phyloP scores from a whole-genome alignment of 2,888 invertebrate genomes.

The Clostera curtula region DNA sequence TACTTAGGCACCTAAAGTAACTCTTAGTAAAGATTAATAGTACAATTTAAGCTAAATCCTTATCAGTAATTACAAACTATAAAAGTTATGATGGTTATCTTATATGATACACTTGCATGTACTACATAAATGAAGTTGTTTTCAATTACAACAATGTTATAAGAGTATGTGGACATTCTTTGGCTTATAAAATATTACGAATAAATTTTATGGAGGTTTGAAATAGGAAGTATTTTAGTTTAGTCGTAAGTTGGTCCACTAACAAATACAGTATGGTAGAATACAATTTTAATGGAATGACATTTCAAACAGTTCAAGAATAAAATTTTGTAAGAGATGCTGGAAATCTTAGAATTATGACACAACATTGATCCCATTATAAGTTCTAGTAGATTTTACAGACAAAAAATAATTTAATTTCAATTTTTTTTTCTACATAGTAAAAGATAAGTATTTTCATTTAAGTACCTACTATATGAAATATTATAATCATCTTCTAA shows the following conservation, averaged over 20 bases:
- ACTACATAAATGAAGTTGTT: slow-evolving; percentile 12
- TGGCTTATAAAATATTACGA: slow-evolving; percentile 20
- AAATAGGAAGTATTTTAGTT: slow-evolving; percentile 22
- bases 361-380: too few species aligned
- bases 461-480: too few species aligned
- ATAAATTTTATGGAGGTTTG: slow-evolving; percentile 11
- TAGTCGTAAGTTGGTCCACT: slow-evolving; percentile 47
- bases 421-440: too few species aligned
- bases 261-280: slow-evolving; percentile 27
- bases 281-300: slow-evolving; percentile 37
- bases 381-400: too few species aligned
- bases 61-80: slow-evolving; percentile 17
- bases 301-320: too few species aligned
- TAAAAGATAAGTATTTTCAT: too few species aligned
- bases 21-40: slow-evolving; percentile 3
- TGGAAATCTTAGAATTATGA: slow-evolving; percentile 5
- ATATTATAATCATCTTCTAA: too few species aligned
- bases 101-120: slow-evolving; percentile 16
- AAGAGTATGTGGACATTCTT: slow-evolving; percentile 26
- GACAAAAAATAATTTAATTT: too few species aligned
- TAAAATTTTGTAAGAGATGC: slow-evolving; percentile 4
- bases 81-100: slow-evolving; percentile 12
- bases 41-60: slow-evolving; percentile 8
- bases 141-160: slow-evolving; percentile 20
- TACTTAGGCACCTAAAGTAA: slow-evolving; percentile 41